Conservation (phyloP, 2,888 invertebrate genomes). For the Byasa hedistus region DNA sequence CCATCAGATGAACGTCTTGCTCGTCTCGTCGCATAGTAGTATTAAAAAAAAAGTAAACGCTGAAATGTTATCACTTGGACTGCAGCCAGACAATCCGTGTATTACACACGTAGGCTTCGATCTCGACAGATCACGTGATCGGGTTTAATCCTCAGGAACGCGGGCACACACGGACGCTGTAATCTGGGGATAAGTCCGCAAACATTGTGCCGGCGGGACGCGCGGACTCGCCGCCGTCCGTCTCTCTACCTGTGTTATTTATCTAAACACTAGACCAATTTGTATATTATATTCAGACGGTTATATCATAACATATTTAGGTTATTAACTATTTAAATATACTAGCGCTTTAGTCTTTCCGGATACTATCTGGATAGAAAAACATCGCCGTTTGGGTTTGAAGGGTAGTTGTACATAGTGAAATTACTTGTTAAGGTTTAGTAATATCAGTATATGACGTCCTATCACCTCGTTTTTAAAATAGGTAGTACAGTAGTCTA, state of each 20-base stretch:
- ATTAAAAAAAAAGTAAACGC: too few relatives aligned
- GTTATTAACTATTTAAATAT: too few relatives aligned
- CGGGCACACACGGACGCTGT: conserved; percentile 56
- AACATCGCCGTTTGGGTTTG: too few relatives aligned
- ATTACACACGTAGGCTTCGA: conserved; percentile 65
- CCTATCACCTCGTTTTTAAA: too few relatives aligned
- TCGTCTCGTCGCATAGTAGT: too few relatives aligned
- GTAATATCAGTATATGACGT: too few relatives aligned
- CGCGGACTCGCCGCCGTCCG: conserved; percentile 32
- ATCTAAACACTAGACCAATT: neutral
- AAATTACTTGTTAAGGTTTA: too few relatives aligned
- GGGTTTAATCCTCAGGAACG: conserved; percentile 54
- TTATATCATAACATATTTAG: too few relatives aligned
- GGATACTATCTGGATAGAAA: too few relatives aligned
- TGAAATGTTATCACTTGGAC: conserved; percentile 36
- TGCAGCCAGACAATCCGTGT: conserved; percentile 46
- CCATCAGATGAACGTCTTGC: too few relatives aligned
- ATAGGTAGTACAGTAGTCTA: neutral
- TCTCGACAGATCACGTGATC: conserved; percentile 64
- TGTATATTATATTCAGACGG: neutral
- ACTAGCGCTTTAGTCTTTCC: too few relatives aligned
- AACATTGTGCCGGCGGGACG: conserved; percentile 49
- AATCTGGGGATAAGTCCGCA: conserved; percentile 61
- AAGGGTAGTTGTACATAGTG: too few relatives aligned
- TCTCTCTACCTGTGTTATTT: conserved; percentile 16